Conservation (phyloP, 2,797 vertebrate genomes). For the Potorous gilbertii region DNA sequence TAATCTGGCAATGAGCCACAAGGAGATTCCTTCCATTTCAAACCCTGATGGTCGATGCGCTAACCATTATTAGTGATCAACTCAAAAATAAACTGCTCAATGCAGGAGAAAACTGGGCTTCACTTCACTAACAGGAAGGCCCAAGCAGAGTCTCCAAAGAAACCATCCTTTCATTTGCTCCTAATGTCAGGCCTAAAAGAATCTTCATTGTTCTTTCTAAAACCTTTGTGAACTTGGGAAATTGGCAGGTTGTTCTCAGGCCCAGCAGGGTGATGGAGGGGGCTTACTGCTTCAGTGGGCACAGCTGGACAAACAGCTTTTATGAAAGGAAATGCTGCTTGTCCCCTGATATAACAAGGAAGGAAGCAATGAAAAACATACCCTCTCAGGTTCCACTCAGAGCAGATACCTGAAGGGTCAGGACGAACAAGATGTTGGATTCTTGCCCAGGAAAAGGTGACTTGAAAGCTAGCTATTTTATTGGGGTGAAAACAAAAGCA, state of each 20-base stretch:
- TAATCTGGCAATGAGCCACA: constrained; percentile 67
- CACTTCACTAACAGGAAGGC: constrained; percentile 80
- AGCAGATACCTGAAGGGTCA: not conserved
- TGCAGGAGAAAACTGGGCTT: constrained; percentile 83
- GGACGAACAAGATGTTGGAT: not conserved
- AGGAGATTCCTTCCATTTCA: constrained; percentile 71
- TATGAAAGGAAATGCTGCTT: constrained; percentile 60
- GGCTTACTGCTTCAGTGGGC: constrained; percentile 38
- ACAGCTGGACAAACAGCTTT: constrained; percentile 63
- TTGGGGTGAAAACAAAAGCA: not conserved
- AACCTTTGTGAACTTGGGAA: constrained; percentile 72
- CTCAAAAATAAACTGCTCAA: constrained; percentile 83
- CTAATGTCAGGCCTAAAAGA: constrained; percentile 65
- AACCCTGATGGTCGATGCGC: constrained; percentile 79
- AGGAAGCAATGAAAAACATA: constrained; percentile 31
- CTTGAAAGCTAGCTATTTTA: not conserved
- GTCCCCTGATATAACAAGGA: constrained; percentile 59
- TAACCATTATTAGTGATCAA: constrained; percentile 79
- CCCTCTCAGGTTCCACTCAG: not conserved
- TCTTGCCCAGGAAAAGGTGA: not conserved
- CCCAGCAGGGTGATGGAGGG: constrained; percentile 16
- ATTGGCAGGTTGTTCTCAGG: constrained; percentile 72
- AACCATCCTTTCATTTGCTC: constrained; percentile 82
- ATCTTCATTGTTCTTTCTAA: constrained; percentile 80
- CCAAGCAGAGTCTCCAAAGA: constrained; percentile 81